Conservation (phyloP, 2,888 invertebrate species). For the Rapana venosa region DNA sequence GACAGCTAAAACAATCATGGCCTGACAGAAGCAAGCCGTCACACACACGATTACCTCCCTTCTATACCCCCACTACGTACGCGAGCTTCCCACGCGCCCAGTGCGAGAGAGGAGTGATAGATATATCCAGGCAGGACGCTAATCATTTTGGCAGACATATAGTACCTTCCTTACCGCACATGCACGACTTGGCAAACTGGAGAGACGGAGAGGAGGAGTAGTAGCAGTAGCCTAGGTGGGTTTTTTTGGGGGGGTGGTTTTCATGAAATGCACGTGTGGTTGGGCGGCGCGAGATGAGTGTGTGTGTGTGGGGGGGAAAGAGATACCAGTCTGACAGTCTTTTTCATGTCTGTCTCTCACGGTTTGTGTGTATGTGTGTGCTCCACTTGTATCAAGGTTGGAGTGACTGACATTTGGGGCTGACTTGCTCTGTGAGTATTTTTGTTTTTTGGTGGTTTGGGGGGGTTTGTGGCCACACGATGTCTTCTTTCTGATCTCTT, state of each 20-base stretch:
- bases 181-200: neutral
- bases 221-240: too few relatives aligned
- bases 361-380: neutral
- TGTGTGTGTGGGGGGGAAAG: neutral
- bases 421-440: too few relatives aligned
- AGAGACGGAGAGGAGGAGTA: neutral
- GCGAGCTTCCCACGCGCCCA: neutral
- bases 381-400: neutral
- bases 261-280: neutral
- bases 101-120: neutral
- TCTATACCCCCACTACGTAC: neutral
- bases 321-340: neutral
- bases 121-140: neutral
- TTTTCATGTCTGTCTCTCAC: neutral
- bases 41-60: neutral
- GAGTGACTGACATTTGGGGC: too few relatives aligned
- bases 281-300: neutral
- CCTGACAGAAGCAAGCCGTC: neutral
- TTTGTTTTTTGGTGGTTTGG: too few relatives aligned
- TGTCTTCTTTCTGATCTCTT: too few relatives aligned
- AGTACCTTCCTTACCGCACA: too few relatives aligned
- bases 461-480: too few relatives aligned
- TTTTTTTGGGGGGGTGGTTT: neutral
- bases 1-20: neutral
- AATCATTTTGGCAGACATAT: neutral